Conservation (phyloP, 1,140 invertebrate species). For the Tetragonula clypearis region DNA sequence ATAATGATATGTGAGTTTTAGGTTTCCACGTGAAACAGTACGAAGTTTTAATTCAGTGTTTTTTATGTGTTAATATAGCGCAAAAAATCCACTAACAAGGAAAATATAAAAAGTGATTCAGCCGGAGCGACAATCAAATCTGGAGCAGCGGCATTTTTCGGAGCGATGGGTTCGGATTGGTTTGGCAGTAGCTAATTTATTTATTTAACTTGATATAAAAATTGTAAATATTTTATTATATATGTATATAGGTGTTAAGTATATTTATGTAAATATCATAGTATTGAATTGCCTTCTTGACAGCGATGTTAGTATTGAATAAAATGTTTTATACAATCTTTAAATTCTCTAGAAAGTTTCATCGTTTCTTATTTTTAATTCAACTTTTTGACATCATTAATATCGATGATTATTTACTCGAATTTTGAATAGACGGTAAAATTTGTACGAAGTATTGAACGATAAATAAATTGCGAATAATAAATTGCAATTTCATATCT, state of each 20-base stretch:
- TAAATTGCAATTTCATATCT: background rate
- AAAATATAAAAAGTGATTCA: conserved; percentile 75
- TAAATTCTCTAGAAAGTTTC: background rate
- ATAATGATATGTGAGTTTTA: background rate
- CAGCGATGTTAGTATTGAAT: conserved; percentile 23
- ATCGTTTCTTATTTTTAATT: background rate
- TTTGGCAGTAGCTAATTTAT: conserved; percentile 82
- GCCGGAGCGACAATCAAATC: conserved; percentile 83
- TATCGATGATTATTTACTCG: background rate
- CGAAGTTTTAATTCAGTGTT: background rate
- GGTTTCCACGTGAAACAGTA: background rate
- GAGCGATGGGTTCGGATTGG: conserved; percentile 90
- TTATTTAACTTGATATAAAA: conserved; percentile 15
- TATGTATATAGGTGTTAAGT: conserved; percentile 33
- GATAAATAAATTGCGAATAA: background rate
- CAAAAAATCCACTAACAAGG: conserved; percentile 73
- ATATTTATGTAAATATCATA: conserved; percentile 54
- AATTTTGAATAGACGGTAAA: background rate
- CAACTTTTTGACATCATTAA: too few relatives aligned
- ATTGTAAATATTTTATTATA: conserved; percentile 51
- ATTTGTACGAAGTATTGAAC: background rate
- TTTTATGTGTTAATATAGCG: conserved; percentile 63
- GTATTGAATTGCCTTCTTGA: conserved; percentile 37
- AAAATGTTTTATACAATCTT: conserved; percentile 45
- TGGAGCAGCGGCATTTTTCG: conserved; percentile 89